phyloP scores from a whole-genome alignment of 2,888 invertebrate species.

The Drosophila imparisetae region DNA sequence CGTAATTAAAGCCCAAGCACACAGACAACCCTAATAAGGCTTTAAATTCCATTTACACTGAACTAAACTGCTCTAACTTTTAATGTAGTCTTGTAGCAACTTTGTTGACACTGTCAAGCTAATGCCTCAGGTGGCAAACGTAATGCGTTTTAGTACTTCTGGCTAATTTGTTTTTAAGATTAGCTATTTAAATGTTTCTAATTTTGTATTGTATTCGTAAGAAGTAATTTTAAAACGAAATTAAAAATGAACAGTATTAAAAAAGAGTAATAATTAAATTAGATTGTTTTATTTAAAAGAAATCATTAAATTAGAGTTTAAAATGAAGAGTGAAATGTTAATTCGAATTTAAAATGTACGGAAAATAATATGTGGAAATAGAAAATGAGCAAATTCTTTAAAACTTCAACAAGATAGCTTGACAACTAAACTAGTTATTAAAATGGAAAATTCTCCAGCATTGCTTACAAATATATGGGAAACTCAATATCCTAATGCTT shows the following conservation, averaged over 20 bases:
- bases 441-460: neutral
- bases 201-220: neutral
- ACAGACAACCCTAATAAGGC: neutral
- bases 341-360: neutral
- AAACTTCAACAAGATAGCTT: neutral
- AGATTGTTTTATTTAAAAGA: neutral
- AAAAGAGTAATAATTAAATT: neutral
- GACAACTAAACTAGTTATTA: neutral
- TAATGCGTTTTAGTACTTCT: neutral
- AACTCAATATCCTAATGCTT: too few relatives aligned
- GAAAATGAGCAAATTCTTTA: neutral
- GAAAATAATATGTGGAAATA: neutral
- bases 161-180: neutral
- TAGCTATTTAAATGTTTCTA: neutral
- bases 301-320: neutral
- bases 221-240: neutral
- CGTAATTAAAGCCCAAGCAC: constrained; percentile 11
- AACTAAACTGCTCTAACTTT: neutral
- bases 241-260: neutral
- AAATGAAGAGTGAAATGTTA: neutral
- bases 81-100: neutral
- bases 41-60: constrained; percentile 9
- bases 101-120: neutral
- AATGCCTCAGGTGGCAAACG: neutral
- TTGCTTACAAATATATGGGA: neutral